A percentile compares a stretch with the other conserved stretches of the same genome.
Conservation (phyloP, 2,797 vertebrate genomes). For the Muscicapa comitata region DNA sequence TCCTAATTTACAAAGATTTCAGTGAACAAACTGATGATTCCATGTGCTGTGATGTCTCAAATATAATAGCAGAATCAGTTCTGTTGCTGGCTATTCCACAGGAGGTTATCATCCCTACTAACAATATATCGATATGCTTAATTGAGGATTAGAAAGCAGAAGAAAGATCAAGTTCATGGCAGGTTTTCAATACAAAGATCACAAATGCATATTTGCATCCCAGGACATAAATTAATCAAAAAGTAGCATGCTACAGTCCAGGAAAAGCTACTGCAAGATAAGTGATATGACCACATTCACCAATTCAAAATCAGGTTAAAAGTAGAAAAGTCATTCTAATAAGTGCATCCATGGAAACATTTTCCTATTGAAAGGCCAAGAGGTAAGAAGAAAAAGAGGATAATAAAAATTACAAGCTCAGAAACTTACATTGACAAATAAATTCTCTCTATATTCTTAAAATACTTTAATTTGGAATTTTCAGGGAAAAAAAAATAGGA, state of each 20-base stretch:
- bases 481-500: not conserved
- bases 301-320: not conserved
- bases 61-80: not conserved
- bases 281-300: not conserved
- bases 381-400: not conserved
- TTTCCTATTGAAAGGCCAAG: not conserved
- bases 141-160: not conserved
- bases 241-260: not conserved
- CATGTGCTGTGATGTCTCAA: not conserved
- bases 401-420: not conserved
- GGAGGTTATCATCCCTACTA: not conserved
- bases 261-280: not conserved
- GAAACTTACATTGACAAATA: not conserved
- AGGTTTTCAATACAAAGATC: not conserved
- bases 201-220: not conserved
- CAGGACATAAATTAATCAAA: not conserved
- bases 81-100: not conserved
- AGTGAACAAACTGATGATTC: not conserved
- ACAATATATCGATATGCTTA: not conserved
- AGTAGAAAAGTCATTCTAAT: not conserved
- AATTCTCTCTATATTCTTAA: not conserved
- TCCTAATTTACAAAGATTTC: not conserved
- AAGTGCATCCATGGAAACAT: not conserved
- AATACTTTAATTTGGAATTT: not conserved
- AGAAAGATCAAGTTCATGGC: not conserved